These are phyloP conservation scores for Cantharis lateralis DNA, from an alignment of 2,888 invertebrate genomes.

Conservation along the genomic window DNA sequence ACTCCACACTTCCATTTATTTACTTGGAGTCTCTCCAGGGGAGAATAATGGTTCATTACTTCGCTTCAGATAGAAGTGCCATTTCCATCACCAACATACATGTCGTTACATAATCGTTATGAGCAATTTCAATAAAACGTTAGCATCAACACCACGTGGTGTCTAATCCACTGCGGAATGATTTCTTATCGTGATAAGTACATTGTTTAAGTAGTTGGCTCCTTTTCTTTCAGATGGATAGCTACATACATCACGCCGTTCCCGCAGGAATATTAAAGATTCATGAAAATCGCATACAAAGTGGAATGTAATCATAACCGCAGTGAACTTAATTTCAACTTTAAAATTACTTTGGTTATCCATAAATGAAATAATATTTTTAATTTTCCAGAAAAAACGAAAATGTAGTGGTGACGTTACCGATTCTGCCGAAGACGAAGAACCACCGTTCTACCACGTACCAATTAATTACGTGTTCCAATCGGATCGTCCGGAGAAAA, in stretches of 20 bases:
- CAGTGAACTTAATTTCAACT: neutral
- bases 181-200: neutral
- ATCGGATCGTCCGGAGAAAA: neutral
- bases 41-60: neutral
- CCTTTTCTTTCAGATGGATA: neutral
- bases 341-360: neutral
- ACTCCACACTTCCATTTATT: neutral
- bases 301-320: neutral
- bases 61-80: neutral
- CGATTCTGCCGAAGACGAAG: neutral
- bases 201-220: neutral
- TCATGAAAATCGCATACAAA: neutral
- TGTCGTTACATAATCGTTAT: neutral
- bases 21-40: neutral
- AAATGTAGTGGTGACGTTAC: neutral
- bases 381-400: neutral
- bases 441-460: neutral
- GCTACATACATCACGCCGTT: neutral
- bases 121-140: neutral
- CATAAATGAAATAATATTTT: too few relatives aligned
- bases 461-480: constrained; percentile 14
- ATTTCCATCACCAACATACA: neutral
- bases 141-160: neutral
- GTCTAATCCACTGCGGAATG: neutral
- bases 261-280: neutral